Base-by-base conservation (phyloP, 2,113 vertebrate genomes). In the Macrotis lagotis region DNA sequence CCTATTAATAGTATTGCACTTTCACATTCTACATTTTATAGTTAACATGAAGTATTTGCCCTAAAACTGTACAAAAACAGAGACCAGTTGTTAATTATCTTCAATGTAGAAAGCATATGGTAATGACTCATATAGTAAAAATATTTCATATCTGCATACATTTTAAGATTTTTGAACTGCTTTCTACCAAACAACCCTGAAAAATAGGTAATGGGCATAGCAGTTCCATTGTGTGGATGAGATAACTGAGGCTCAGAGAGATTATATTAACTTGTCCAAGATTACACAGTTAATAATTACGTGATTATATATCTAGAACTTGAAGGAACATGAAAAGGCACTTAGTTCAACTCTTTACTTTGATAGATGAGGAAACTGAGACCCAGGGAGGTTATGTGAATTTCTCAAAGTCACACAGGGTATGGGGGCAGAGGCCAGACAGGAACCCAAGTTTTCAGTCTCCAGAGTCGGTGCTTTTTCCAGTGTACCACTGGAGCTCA, bases 141-240 rank as follows among this genome's bases (percentile, higher is more conserved):
- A 25, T 25, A 26, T 1, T 26, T 53, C 55, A 31, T 31, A 59
- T 59, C 31, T 59, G 31, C 55, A n/a, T 19, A 74, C 31, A 74
- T 74, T 74, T 74, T n/a, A 74, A 74, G 25, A 31, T 37, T 59
- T 59, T 31, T 37, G 10, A 59, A 59, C 28, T 74, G 59, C 59
- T 74, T 74, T n/a, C 59, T 19, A 12, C 59, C 59, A 74, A 74
- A 74, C 59, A 74, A 74, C 14, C 12, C 59, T n/a, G 37, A n/a
- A 74, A 74, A 66, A 66, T 31, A 66, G 59, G 31, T 24, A n/a
- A 74, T n/a, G 14, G 59, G 19, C n/a, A 1, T 74, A 91, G 50
- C 48, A 94, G 48, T 92, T n/a, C 37, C 19, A 51, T 89, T 92
- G 94, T 74, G 90, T 0, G 94, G 59, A 74, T 19, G 59, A 74